Evolutionary conservation across 2,797 vertebrate genomes (phyloP), one percentile per base, ranked within the genome.

Genomic region (Brachyrhaphis roseni): DNA sequence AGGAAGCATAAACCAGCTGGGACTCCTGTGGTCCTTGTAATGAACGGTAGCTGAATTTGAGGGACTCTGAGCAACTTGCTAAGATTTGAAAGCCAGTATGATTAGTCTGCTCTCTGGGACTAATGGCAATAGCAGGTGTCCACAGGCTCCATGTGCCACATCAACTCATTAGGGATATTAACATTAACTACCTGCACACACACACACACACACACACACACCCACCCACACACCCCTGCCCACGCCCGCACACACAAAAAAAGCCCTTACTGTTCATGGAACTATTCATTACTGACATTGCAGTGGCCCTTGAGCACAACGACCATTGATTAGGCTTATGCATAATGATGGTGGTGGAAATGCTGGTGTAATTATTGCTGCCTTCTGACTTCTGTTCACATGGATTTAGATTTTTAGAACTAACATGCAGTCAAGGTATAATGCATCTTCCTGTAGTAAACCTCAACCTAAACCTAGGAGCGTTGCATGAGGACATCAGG

Each of bases 111-210:
- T 84, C 86, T 86, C 77, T 86, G 77, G 80, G 81, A 87, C 86
- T 92, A 88, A 92, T 92, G 81, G 81, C 68, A 88, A 59, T 86
- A 91, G 90, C 92, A 90, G 92, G 91, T 92, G 91, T 92, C 89
- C 91, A 92, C 76, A 81, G 87, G 87, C 90, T 87, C 68, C 5
- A 13, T 87, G 82, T 82, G 84, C 83, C 87, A 85, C 82, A 78
- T 88, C 87, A 87, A 86, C 88, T 93, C 82, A 88, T 92, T 92
- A 86, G 72, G 84, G 74, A 87, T 80, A 88, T 91, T 92, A 90
- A 88, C 84, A 84, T 88, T 88, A 82, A 86, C 78, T 46, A 70
- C 49, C 68, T 3, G 64, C 79, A 77, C 43, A 15, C 68, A 45
- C 68, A 72, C 31, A 73, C 6, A 72, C n/a, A 71, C 8, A 62